A percentile compares a stretch with the other conserved stretches of the same genome.
Evolutionary conservation across 2,888 invertebrate genomes (phyloP).

Genomic region (Beris morrisii): DNA sequence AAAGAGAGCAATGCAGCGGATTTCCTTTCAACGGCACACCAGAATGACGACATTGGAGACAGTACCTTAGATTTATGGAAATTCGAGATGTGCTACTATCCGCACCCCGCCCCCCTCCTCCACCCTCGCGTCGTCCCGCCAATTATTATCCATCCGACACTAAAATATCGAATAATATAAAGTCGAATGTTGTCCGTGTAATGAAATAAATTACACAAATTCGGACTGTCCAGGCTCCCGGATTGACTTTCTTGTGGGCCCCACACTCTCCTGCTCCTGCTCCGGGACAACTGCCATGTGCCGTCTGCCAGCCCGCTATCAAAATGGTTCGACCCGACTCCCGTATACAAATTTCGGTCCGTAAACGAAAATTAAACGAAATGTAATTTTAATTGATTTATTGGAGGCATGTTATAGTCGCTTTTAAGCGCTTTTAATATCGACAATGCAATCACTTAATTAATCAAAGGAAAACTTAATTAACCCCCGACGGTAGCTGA

Average conservation of each 20-base stretch:
- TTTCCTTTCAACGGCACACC: background rate
- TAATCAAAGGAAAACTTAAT: slow-evolving; percentile 45
- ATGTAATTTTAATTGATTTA: slow-evolving; percentile 41
- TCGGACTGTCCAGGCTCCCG: no score
- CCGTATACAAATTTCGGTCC: slow-evolving; percentile 29
- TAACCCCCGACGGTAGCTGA: slow-evolving; percentile 41
- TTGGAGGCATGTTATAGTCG: slow-evolving; percentile 34
- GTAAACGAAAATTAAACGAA: slow-evolving; percentile 37
- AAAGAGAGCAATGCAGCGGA: background rate
- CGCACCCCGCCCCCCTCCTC: no score
- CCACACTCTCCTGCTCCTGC: no score
- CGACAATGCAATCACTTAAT: slow-evolving; percentile 45
- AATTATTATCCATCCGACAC: no score
- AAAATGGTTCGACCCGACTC: background rate
- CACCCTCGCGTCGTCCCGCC: no score
- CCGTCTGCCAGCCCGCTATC: slow-evolving; percentile 16
- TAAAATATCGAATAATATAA: no score
- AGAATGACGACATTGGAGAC: background rate
- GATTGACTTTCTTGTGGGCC: no score
- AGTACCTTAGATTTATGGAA: background rate
- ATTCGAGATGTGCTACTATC: no score
- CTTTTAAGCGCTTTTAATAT: slow-evolving; percentile 45
- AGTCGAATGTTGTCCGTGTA: no score
- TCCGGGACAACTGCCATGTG: slow-evolving; percentile 1
- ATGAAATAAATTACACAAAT: no score